Conservation (phyloP, 2,113 vertebrate species). For the Hippocampus zosterae region DNA sequence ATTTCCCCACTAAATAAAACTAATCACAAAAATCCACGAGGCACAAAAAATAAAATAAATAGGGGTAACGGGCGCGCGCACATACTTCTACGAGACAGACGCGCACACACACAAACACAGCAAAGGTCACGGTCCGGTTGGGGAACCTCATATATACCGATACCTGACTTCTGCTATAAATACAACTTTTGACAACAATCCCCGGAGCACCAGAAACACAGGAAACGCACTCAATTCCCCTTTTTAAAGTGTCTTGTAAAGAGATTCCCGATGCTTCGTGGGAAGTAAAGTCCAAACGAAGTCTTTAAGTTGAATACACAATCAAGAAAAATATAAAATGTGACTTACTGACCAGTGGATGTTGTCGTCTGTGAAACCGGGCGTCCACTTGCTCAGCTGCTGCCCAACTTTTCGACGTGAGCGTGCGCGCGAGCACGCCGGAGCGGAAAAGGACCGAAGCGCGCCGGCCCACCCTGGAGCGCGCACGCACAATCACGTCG, state of each 20-base stretch:
- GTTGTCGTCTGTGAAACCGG: not conserved
- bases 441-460: not conserved
- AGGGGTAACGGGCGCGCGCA: no score
- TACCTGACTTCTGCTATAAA: not conserved
- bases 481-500: not conserved
- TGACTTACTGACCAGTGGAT: not conserved
- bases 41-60: no score
- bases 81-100: no score
- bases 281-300: not conserved
- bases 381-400: conserved; percentile 5
- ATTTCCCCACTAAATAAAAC: no score
- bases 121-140: not conserved
- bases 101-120: no score
- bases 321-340: not conserved
- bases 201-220: not conserved
- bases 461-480: not conserved
- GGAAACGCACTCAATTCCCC: not conserved
- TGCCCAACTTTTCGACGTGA: conserved; percentile 5
- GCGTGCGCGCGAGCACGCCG: not conserved
- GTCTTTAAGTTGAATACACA: not conserved
- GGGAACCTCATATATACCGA: not conserved
- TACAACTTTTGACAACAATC: not conserved
- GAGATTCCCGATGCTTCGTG: not conserved
- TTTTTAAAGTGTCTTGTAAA: not conserved
- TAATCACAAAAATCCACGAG: no score